phyloP scores from a whole-genome alignment of 2,113 vertebrate genomes.

The Shinisaurus crocodilurus region DNA sequence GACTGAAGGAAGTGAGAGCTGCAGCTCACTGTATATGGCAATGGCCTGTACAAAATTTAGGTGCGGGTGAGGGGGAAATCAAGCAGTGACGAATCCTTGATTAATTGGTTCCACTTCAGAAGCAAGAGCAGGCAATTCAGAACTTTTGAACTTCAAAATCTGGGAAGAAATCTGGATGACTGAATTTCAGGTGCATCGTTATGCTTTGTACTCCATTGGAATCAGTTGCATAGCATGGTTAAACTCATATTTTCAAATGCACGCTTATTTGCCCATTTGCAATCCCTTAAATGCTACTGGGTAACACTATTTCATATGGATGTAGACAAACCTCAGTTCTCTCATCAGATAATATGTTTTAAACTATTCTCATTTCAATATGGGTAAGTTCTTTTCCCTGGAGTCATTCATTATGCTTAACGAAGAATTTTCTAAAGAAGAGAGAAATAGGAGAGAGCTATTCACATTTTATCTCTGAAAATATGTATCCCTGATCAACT shows the following conservation, averaged over 20 bases:
- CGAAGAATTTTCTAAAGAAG: not conserved
- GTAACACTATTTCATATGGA: not conserved
- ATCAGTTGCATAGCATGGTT: not conserved
- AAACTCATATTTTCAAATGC: not conserved
- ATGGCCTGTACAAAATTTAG: not conserved
- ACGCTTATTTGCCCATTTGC: not conserved
- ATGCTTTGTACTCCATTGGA: not conserved
- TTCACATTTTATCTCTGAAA: not conserved
- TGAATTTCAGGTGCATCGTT: not conserved
- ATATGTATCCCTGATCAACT: not conserved
- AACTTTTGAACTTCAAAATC: not conserved
- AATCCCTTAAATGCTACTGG: not conserved
- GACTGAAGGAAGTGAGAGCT: not conserved
- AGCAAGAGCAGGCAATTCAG: not conserved
- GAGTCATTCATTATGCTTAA: not conserved
- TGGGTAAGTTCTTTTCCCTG: not conserved
- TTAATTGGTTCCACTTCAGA: not conserved
- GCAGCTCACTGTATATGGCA: not conserved
- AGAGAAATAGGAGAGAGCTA: not conserved
- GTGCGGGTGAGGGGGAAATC: not conserved
- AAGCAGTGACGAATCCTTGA: not conserved
- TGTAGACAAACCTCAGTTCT: fast-evolving
- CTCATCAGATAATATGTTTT: not conserved
- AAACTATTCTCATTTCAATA: not conserved
- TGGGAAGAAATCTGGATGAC: not conserved